phyloP scores from a whole-genome alignment of 1,140 invertebrate genomes.

The Tetraneura akinire region DNA sequence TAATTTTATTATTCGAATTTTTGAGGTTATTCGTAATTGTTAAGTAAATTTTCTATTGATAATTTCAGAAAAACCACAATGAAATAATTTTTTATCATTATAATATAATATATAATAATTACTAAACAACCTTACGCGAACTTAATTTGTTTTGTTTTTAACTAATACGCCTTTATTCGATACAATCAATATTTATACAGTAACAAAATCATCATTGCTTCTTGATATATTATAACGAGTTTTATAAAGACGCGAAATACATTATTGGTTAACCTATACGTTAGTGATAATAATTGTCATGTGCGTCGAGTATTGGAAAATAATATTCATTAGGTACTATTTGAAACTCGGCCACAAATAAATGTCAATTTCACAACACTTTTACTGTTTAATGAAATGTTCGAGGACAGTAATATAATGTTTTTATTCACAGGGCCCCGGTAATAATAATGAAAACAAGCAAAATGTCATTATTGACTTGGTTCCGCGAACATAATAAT shows the following conservation, averaged over 20 bases:
- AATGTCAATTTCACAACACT: slow-evolving; percentile 20
- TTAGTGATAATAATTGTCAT: slow-evolving; percentile 28
- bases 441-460: too few species aligned
- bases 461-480: neutral
- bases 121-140: too few species aligned
- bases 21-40: too few species aligned
- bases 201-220: slow-evolving; percentile 7
- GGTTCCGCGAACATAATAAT: neutral
- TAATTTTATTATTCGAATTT: too few species aligned
- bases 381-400: slow-evolving; percentile 6
- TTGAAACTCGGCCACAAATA: slow-evolving; percentile 8
- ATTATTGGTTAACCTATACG: slow-evolving; percentile 2
- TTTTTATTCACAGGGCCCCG: neutral
- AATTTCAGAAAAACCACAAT: too few species aligned
- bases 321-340: neutral
- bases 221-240: too few species aligned
- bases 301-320: slow-evolving; percentile 10
- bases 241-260: neutral
- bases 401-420: neutral
- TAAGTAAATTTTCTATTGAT: too few species aligned
- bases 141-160: too few species aligned
- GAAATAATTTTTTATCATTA: too few species aligned
- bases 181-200: too few species aligned
- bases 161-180: too few species aligned
- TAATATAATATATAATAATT: too few species aligned